These are phyloP conservation scores for Otus sunia DNA, from an alignment of 2,113 vertebrate species.

Conservation along the genomic window DNA sequence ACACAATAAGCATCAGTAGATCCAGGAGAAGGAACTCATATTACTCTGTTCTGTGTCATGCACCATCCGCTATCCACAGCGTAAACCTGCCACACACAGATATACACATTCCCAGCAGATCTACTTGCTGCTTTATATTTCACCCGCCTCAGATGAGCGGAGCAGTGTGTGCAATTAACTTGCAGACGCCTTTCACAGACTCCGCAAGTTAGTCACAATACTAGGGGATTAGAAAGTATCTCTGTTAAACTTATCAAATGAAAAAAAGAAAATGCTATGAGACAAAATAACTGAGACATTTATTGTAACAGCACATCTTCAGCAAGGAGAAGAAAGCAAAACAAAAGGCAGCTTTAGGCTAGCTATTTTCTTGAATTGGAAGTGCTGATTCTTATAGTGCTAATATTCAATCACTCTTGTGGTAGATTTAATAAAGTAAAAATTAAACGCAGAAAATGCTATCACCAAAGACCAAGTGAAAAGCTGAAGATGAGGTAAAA, in stretches of 20 bases:
- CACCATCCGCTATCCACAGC: not conserved
- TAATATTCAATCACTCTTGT: not conserved
- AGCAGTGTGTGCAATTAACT: not conserved
- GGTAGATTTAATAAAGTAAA: not conserved
- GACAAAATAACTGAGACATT: not conserved
- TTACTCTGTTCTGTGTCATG: rapidly evolving
- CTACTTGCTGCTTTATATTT: not conserved
- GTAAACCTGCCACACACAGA: not conserved
- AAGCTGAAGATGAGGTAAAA: not conserved
- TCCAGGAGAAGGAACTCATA: not conserved
- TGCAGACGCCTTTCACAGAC: not conserved
- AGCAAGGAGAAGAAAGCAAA: not conserved
- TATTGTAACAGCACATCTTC: not conserved
- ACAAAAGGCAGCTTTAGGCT: not conserved
- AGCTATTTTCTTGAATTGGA: not conserved
- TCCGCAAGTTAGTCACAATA: not conserved
- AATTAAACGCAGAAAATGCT: not conserved
- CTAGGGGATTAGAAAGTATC: not conserved
- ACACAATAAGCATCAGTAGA: not conserved
- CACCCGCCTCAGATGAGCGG: not conserved
- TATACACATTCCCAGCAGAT: not conserved
- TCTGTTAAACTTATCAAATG: not conserved
- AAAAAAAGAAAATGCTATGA: not conserved
- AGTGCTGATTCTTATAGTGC: not conserved
- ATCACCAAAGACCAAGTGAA: not conserved